Conservation (phyloP, 2,888 invertebrate genomes). For the Volucella inflata region DNA sequence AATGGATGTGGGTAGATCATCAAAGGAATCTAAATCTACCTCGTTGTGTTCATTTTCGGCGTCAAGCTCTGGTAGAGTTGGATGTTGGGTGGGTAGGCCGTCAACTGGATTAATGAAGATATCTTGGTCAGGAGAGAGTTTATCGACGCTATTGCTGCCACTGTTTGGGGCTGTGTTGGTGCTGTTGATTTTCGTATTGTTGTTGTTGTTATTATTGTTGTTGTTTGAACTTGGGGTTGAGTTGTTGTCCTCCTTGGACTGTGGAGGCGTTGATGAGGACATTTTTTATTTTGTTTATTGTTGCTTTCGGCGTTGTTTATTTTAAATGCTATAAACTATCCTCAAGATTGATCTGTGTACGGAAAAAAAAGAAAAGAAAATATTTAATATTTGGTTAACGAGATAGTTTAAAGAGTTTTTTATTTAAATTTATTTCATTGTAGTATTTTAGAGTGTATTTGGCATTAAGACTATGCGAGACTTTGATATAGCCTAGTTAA, state of each 20-base stretch:
- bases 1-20: slow-evolving; percentile 93
- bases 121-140: slow-evolving; percentile 86
- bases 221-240: slow-evolving; percentile 73
- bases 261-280: slow-evolving; percentile 62
- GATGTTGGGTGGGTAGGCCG: slow-evolving; percentile 93
- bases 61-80: slow-evolving; percentile 89
- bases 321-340: background rate
- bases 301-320: slow-evolving; percentile 8
- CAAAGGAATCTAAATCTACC: slow-evolving; percentile 89
- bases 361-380: no score
- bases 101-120: slow-evolving; percentile 94
- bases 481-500: no score
- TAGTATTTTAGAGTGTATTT: no score
- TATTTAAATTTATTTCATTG: no score
- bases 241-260: slow-evolving; percentile 65
- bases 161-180: slow-evolving; percentile 79
- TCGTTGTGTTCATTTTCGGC: slow-evolving; percentile 88
- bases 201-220: slow-evolving; percentile 78
- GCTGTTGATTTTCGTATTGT: slow-evolving; percentile 36
- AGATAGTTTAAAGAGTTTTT: no score
- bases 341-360: no score
- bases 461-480: no score
- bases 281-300: slow-evolving; percentile 17
- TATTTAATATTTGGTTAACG: no score
- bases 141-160: slow-evolving; percentile 80